Evolutionary conservation across 1,140 invertebrate species (phyloP).

Genomic region (Homalodisca vitripennis): DNA sequence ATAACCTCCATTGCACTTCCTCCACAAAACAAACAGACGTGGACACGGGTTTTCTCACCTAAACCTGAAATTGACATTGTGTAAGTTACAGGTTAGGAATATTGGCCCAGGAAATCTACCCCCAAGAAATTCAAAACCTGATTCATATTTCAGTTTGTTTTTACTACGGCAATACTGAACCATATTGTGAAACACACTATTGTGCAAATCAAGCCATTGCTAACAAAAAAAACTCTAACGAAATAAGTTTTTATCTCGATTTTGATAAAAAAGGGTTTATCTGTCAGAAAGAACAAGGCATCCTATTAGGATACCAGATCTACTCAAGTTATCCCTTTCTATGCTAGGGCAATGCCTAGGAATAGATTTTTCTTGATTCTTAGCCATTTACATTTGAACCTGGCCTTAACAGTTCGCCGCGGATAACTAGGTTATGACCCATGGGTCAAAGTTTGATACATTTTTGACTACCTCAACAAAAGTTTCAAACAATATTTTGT

Average conservation of each 20-base stretch:
- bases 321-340: background rate
- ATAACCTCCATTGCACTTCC: no score
- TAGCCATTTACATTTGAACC: background rate
- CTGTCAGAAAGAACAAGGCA: background rate
- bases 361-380: background rate
- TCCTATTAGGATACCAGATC: background rate
- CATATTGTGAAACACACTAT: background rate
- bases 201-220: background rate
- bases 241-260: background rate
- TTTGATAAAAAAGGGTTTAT: background rate
- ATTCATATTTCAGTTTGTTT: background rate
- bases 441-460: background rate
- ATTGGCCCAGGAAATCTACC: background rate
- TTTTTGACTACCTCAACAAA: background rate
- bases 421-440: background rate
- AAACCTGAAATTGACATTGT: conserved; percentile 1
- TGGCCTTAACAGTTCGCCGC: background rate
- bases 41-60: background rate
- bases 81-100: background rate
- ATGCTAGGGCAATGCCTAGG: background rate
- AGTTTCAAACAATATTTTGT: background rate
- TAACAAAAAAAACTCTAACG: background rate
- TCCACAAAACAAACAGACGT: no score
- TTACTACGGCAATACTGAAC: background rate
- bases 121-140: background rate